Conservation (phyloP, 2,888 invertebrate genomes). For the Diarsia dahlii region DNA sequence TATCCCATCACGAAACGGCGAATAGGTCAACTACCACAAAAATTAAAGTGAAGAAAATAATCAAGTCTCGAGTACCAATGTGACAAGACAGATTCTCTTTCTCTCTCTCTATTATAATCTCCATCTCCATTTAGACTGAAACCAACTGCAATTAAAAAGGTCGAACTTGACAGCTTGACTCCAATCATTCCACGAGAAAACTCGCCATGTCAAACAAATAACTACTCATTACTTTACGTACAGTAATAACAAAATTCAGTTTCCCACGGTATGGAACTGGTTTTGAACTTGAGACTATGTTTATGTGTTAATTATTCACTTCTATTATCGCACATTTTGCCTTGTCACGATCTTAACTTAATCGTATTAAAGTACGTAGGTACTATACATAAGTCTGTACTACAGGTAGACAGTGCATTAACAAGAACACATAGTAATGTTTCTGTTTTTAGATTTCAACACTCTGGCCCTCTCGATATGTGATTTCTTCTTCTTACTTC, state of each 20-base stretch:
- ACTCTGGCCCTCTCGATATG: background rate
- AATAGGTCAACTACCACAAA: no score
- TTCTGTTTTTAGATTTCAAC: background rate
- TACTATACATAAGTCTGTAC: background rate
- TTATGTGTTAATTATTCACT: constrained; percentile 72
- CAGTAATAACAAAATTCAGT: constrained; percentile 58
- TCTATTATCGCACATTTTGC: constrained; percentile 65
- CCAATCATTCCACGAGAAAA: constrained; percentile 23
- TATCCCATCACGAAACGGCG: background rate
- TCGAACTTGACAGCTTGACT: constrained; percentile 33
- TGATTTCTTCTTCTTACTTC: background rate
- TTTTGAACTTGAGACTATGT: constrained; percentile 74
- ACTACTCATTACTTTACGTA: constrained; percentile 28
- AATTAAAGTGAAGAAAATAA: no score
- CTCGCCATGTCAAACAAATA: constrained; percentile 26
- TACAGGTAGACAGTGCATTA: background rate
- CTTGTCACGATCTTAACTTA: constrained; percentile 72
- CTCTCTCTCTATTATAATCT: no score
- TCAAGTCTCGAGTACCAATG: background rate
- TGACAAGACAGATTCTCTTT: background rate
- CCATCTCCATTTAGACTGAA: no score
- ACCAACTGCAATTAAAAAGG: background rate
- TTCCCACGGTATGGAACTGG: constrained; percentile 74
- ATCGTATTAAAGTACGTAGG: constrained; percentile 37
- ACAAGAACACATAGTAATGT: background rate